Evolutionary conservation across 1,140 invertebrate species (phyloP), one percentile per base, ranked within the genome.

Genomic region (Lasioglossum albipes): DNA sequence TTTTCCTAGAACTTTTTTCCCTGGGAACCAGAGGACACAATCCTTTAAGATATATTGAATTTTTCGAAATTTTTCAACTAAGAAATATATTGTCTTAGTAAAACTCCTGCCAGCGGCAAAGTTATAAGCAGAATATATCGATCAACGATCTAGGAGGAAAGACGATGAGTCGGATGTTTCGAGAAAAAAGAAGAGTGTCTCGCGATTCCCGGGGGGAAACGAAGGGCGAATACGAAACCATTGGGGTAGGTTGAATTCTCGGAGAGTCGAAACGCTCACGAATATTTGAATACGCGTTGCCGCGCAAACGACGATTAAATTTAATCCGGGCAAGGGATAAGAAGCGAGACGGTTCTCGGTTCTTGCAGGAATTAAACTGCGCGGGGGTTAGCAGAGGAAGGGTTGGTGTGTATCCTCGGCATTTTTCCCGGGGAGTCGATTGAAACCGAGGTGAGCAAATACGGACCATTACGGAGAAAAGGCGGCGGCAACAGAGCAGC

Each of bases 381-480:
- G 20, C 0, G n/a, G 42, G 69, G n/a, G n/a, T 45, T 27, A 27
- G 27, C 0, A 27, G 27, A 27, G 3, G 36, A 5, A 3, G 36
- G 36, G 36, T 36, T 36, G 36, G 36, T 36, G 36, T 36, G 76
- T 54, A 57, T 79, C 31, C 42, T 18, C 61, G 27, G 22, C 76
- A 72, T 65, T 79, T 79, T 79, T 73, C 76, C 45, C 13, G 31
- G 45, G n/a, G 2, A 73, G 76, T 65, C 76, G 61, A 79, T 79
- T 72, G 76, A 73, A 79, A 79, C 61, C 69, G 76, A 79, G 69
- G 9, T 45, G 61, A 73, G 69, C 69, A 73, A 73, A 79, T 79
- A 79, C 76, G 76, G 12, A 65, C 45, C 69, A 73, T 79, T 79
- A 73, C 45, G 45, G 45, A 12, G 45, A 45, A 45, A 45, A 45